These are phyloP conservation scores for Rhabditoides inermis DNA, from an alignment of 2,888 invertebrate species.

Conservation along the genomic window DNA sequence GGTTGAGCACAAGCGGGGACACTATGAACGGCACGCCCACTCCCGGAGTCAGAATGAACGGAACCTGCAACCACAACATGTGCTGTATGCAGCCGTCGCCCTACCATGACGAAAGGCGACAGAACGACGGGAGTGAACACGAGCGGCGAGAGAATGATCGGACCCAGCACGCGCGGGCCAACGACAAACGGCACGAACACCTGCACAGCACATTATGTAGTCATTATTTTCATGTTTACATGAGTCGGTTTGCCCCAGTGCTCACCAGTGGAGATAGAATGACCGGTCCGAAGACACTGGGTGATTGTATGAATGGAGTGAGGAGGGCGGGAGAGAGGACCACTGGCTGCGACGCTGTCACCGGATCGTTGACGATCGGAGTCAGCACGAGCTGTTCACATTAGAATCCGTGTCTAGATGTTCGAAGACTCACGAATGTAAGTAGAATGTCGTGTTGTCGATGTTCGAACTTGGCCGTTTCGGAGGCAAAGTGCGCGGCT, in stretches of 20 bases:
- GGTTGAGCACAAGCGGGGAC: not conserved
- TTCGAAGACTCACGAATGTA: too few species aligned
- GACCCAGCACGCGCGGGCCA: constrained; percentile 20
- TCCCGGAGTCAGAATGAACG: not conserved
- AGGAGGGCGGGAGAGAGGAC: constrained; percentile 23
- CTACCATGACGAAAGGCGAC: constrained; percentile 17
- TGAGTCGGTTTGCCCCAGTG: not conserved
- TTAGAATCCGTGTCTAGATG: too few species aligned
- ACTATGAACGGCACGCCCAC: not conserved
- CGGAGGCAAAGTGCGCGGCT: too few species aligned
- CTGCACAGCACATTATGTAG: too few species aligned
- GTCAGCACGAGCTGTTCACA: constrained; percentile 26
- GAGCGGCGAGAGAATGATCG: constrained; percentile 38
- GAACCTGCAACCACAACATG: too few species aligned
- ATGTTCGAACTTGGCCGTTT: too few species aligned
- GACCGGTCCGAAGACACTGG: constrained; percentile 19
- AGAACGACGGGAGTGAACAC: constrained; percentile 37
- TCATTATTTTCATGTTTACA: too few species aligned
- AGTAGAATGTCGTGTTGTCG: too few species aligned
- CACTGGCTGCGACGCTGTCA: constrained; percentile 23
- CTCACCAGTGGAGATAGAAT: constrained; percentile 19
- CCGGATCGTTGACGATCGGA: constrained; percentile 13
- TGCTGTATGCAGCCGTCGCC: not conserved
- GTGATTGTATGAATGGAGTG: constrained; percentile 21
- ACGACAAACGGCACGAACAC: constrained; percentile 28